Conservation (phyloP, 2,888 invertebrate species). For the Torymus tubicola region DNA sequence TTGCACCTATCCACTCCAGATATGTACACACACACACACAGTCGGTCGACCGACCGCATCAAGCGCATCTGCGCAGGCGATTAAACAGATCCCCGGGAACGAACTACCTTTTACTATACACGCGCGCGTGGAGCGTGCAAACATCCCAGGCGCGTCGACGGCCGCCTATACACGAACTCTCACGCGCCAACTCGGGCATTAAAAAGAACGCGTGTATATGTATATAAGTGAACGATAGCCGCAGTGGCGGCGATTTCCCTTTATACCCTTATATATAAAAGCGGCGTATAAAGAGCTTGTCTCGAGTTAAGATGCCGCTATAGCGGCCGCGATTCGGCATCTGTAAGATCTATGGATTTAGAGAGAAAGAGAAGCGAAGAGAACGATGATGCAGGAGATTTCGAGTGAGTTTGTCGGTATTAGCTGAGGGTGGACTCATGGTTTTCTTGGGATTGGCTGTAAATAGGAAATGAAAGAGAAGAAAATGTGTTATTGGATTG, state of each 20-base stretch:
- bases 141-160: constrained; percentile 35
- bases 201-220: constrained; percentile 31
- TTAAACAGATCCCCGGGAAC: constrained; percentile 34
- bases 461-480: too few species aligned
- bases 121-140: constrained; percentile 23
- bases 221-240: background rate
- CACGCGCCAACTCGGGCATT: constrained; percentile 47
- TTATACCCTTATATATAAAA: background rate
- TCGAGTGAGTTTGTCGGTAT: too few species aligned
- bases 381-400: too few species aligned
- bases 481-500: too few species aligned
- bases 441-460: too few species aligned
- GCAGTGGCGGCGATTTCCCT: background rate
- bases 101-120: background rate
- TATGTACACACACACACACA: too few species aligned
- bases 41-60: too few species aligned
- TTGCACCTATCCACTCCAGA: too few species aligned
- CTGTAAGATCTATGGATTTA: background rate
- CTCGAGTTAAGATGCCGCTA: constrained; percentile 12
- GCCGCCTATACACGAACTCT: constrained; percentile 1
- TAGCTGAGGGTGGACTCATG: too few species aligned
- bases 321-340: background rate
- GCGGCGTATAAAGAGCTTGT: constrained; percentile 1
- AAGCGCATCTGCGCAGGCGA: constrained; percentile 53
- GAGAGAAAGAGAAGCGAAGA: too few species aligned